These are phyloP conservation scores for Hepsetus odoe DNA, from an alignment of 2,113 vertebrate species.

Conservation along the genomic window DNA sequence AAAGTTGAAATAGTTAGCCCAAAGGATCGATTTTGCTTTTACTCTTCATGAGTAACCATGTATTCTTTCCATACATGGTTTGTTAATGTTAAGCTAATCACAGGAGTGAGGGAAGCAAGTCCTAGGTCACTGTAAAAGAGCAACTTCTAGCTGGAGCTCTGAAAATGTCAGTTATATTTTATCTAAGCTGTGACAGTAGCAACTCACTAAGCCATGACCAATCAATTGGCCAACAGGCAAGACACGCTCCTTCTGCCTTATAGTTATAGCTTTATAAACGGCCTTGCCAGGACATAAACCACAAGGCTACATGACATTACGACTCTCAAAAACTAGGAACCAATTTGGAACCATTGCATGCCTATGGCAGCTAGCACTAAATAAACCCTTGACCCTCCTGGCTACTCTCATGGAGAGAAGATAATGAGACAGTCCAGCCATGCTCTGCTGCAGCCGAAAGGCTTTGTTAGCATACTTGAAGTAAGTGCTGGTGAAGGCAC, in stretches of 20 bases:
- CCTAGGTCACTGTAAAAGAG: background rate
- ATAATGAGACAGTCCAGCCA: background rate
- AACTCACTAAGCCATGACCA: slow-evolving; percentile 51
- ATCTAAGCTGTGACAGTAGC: slow-evolving; percentile 4
- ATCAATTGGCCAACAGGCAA: slow-evolving; percentile 56
- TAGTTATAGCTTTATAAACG: slow-evolving; percentile 60
- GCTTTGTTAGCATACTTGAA: background rate
- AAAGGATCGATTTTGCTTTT: background rate
- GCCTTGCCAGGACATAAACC: slow-evolving; percentile 61
- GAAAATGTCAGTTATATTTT: slow-evolving; percentile 1
- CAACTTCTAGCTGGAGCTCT: slow-evolving; percentile 9
- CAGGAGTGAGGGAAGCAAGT: background rate
- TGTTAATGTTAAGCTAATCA: no score
- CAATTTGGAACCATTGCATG: slow-evolving; percentile 16
- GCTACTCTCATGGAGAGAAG: slow-evolving; percentile 46
- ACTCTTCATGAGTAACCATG: background rate
- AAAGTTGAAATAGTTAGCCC: background rate
- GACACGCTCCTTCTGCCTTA: slow-evolving; percentile 31
- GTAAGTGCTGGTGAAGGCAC: background rate
- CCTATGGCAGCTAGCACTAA: slow-evolving; percentile 7
- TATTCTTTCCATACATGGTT: no score
- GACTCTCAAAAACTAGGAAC: slow-evolving; percentile 48
- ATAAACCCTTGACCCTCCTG: slow-evolving; percentile 58
- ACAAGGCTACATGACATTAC: slow-evolving; percentile 65
- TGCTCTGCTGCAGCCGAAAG: background rate